phyloP scores from a whole-genome alignment of 2,797 vertebrate species.

The Melanotaenia maccullochi region DNA sequence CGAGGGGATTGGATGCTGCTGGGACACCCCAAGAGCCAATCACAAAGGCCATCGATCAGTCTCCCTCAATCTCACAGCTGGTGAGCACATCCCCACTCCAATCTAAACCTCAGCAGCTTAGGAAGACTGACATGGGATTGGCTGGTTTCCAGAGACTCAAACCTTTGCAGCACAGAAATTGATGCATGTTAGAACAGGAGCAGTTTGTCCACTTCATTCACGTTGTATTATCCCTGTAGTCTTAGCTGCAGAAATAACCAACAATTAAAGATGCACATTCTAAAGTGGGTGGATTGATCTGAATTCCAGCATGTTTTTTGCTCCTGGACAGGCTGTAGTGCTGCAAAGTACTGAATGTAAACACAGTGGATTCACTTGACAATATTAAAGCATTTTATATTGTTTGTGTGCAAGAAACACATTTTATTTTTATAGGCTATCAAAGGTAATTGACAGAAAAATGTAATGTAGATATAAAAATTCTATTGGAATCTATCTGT shows the following conservation, averaged over 20 bases:
- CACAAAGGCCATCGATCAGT: conserved; percentile 90
- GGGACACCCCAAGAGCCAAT: conserved; percentile 86
- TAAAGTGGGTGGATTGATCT: not conserved
- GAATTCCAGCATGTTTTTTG: not conserved
- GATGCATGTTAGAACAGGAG: conserved; percentile 27
- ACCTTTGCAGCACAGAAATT: conserved; percentile 64
- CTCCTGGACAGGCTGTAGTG: not conserved
- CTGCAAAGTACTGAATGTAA: not conserved
- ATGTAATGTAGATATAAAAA: no score
- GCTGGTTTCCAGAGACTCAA: conserved; percentile 84
- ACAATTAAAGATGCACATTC: not conserved
- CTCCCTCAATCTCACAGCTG: conserved; percentile 90
- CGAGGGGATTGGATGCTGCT: conserved; percentile 85
- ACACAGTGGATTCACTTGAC: no score
- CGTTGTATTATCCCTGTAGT: not conserved
- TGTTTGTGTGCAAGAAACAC: no score
- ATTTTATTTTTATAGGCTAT: no score
- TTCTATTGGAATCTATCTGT: no score
- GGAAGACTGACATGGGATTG: conserved; percentile 87
- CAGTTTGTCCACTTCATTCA: conserved; percentile 22
- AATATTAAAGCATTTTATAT: no score
- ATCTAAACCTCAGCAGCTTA: conserved; percentile 87
- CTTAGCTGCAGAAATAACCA: conserved; percentile 24
- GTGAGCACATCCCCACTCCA: conserved; percentile 89
- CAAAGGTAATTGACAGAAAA: no score